A percentile compares a stretch with the other conserved stretches of the same genome.
These are phyloP conservation scores for Mastomys coucha DNA, from an alignment of 2,113 vertebrate genomes.

Conservation along the genomic window DNA sequence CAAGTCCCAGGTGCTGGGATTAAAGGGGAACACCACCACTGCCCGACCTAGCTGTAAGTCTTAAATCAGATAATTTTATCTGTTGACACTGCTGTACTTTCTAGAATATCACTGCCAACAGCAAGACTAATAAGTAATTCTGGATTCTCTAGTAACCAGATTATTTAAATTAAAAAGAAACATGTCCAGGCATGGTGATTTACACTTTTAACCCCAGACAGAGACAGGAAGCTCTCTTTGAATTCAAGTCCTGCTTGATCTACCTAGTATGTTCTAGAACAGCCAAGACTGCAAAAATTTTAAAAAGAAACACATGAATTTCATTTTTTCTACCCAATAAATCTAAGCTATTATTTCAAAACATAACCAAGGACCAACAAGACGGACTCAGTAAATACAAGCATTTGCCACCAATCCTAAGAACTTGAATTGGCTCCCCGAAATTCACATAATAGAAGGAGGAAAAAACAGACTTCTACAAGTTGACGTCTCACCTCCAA, in stretches of 20 bases:
- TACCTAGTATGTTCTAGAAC: neutral
- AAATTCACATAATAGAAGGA: neutral
- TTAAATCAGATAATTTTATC: neutral
- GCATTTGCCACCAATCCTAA: neutral
- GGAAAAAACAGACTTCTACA: neutral
- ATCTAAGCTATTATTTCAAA: slow-evolving; percentile 45
- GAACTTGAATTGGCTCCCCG: neutral
- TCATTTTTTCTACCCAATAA: neutral
- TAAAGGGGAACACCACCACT: too few relatives aligned
- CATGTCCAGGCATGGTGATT: neutral
- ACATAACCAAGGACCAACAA: neutral
- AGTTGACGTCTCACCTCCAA: neutral
- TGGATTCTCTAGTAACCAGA: slow-evolving; percentile 25
- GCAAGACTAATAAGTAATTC: neutral
- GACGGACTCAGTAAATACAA: neutral
- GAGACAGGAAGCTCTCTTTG: neutral
- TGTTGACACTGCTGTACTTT: neutral
- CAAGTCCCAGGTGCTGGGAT: too few relatives aligned
- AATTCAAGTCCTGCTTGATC: neutral
- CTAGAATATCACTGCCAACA: neutral
- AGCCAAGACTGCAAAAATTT: neutral
- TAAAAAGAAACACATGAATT: neutral
- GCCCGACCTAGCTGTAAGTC: neutral
- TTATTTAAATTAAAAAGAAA: neutral
- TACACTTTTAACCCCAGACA: neutral